phyloP scores from a whole-genome alignment of 1,140 invertebrate genomes.

The Cydia pomonella region DNA sequence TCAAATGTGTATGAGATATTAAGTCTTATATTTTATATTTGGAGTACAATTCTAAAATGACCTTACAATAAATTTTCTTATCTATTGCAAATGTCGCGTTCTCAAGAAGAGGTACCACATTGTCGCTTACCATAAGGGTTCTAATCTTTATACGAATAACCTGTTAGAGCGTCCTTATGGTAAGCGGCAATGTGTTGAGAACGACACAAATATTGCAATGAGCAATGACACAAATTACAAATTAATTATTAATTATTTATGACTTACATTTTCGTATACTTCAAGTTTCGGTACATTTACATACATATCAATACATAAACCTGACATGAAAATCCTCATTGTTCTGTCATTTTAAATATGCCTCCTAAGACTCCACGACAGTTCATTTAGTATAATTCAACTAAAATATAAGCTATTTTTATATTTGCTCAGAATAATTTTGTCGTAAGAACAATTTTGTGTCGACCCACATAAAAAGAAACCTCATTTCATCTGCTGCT shows the following conservation, averaged over 20 bases:
- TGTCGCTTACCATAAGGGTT: too few species aligned
- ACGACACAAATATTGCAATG: too few species aligned
- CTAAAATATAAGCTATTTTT: conserved; percentile 9
- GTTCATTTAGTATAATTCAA: conserved; percentile 3
- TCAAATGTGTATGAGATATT: neutral
- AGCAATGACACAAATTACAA: neutral
- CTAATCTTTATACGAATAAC: too few species aligned
- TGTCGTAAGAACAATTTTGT: conserved; percentile 1
- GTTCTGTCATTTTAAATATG: too few species aligned
- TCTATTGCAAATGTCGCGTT: too few species aligned
- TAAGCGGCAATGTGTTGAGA: too few species aligned
- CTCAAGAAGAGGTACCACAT: too few species aligned
- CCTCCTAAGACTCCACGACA: too few species aligned
- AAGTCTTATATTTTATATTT: neutral
- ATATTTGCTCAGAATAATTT: conserved; percentile 2
- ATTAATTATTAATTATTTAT: neutral
- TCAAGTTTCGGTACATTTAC: neutral
- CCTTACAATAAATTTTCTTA: too few species aligned
- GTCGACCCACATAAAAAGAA: neutral
- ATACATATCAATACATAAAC: neutral
- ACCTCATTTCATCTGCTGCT: neutral
- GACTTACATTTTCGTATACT: neutral
- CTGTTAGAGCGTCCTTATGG: too few species aligned
- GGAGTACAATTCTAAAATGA: neutral
- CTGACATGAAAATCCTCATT: neutral